Evolutionary conservation across 2,888 invertebrate species (phyloP).

Genomic region (Meiosimyza decipiens): DNA sequence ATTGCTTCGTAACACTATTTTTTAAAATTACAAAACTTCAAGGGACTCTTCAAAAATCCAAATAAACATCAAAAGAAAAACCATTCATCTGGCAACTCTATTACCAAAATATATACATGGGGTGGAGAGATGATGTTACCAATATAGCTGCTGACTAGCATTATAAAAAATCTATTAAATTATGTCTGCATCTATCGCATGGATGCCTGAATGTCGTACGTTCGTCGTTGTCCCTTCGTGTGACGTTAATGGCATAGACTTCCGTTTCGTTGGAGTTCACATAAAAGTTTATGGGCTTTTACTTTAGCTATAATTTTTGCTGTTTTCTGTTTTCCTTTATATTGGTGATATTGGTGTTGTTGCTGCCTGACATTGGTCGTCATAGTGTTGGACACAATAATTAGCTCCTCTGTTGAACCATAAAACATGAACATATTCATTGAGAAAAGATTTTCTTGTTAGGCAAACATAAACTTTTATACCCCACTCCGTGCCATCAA

Average conservation of each 20-base stretch:
- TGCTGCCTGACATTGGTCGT: background rate
- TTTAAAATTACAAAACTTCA: too few species aligned
- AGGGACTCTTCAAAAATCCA: too few species aligned
- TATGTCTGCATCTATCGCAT: conserved; percentile 1
- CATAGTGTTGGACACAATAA: conserved; percentile 7
- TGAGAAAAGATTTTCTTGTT: conserved; percentile 24
- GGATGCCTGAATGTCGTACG: too few species aligned
- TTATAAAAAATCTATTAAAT: conserved; percentile 16
- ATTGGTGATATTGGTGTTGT: too few species aligned
- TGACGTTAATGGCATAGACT: background rate
- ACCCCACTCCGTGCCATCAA: background rate
- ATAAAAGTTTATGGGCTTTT: conserved; percentile 26
- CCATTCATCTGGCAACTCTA: too few species aligned
- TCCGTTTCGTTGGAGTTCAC: conserved; percentile 18
- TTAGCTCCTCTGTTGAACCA: conserved; percentile 38
- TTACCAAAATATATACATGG: too few species aligned
- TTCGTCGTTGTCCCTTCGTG: too few species aligned
- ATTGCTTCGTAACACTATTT: too few species aligned
- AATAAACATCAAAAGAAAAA: too few species aligned
- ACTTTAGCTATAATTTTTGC: too few species aligned
- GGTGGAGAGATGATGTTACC: too few species aligned
- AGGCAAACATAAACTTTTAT: background rate
- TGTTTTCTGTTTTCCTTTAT: too few species aligned
- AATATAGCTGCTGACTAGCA: background rate
- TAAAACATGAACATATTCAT: conserved; percentile 44